Base-by-base conservation (phyloP, 64 coral and sea anemone species). In the Platygyra sinensis region DNA sequence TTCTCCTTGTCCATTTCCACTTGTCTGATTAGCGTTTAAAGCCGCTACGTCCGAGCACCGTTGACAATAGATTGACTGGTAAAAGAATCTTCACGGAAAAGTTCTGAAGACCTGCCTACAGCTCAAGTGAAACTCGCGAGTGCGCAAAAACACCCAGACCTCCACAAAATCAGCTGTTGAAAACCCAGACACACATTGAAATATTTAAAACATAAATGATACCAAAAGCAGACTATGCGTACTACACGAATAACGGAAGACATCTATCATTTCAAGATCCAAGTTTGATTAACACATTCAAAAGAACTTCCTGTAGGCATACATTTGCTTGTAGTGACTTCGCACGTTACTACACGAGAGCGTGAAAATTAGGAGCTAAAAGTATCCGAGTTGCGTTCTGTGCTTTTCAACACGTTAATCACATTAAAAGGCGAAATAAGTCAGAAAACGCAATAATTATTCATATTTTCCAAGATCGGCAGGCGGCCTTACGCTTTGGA, bases 261-360 rank as follows among this genome's bases (percentile, higher is more conserved):
- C 74, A 46, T 67, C 76, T 67, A 92, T 92, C 77, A 92, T 55
- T 52, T 92, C 92, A 89, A 92, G 86, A 95, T 73, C 78, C 90
- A 95, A 83, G 91, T 78, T 57, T 83, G 85, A 95, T 95, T 95
- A 95, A 92, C 94, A 89, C 94, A 82, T 95, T 88, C 86, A 77
- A 64, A 71, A 74, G 79, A 88, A 77, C 90, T 92, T 92, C 92
- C 92, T 94, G 79, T 42, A 33, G 18, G 60, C 49, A 28, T 76
- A 62, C 51, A 62, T 62, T 83, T 64, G 79, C 18, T 89, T 94
- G 55, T 82, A 24, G 80, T 42, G 20, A 85, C 6, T 27, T 71
- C 81, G 77, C 62, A 25, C 19, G 72, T 25, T 39, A 75, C 52
- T 62, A 72, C 42, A 25, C 12, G 15, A 71, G 27, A 50, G 24